Evolutionary conservation across 2,797 vertebrate species (phyloP), one percentile per base, ranked within the genome.

Genomic region (Phoebastria nigripes): DNA sequence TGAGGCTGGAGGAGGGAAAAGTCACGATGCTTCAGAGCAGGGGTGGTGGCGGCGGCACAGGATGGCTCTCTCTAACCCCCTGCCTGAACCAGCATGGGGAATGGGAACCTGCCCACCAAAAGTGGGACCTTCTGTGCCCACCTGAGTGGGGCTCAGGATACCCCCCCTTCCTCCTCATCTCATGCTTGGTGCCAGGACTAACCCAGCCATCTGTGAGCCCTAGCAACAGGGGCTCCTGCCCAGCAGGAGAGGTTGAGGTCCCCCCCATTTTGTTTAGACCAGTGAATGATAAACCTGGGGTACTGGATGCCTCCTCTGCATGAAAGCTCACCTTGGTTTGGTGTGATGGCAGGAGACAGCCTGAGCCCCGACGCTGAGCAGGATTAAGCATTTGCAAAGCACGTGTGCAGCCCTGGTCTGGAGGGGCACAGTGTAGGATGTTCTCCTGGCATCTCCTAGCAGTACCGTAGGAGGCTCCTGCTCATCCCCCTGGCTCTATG

Each of bases 281-380:
- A 66, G 26, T 65, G 35, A 15, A 17, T 42, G 35, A 41, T 15
- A 71, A 79, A 72, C 5, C 15, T 20, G 37, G 49, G 41, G n/a
- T 59, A 12, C 44, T 11, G 15, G 39, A n/a, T 21, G 20, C 4
- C 3, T 70, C 31, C 35, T 28, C 59, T 58, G 37, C 31, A 31
- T 20, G 31, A 59, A 66, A 59, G 37, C 26, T 59, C 33, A 37
- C n/a, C 44, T 39, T 13, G 66, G 31, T 28, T 65, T 28, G 59
- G 6, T 33, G 58, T 52, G 55, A 44, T 22, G 22, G 55, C 80
- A 90, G 63, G 22, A 61, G 6, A 65, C 62, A 71, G 52, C 52
- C 46, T 5, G 0, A 80, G 33, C 51, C 56, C 52, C 0, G 0
- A 8, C 2, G 2, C 58, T 31, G 82, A 28, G 62, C 33, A 28